Evolutionary conservation across 92 coral and sea anemone species (phyloP).

Genomic region (Palythoa heliodiscus): DNA sequence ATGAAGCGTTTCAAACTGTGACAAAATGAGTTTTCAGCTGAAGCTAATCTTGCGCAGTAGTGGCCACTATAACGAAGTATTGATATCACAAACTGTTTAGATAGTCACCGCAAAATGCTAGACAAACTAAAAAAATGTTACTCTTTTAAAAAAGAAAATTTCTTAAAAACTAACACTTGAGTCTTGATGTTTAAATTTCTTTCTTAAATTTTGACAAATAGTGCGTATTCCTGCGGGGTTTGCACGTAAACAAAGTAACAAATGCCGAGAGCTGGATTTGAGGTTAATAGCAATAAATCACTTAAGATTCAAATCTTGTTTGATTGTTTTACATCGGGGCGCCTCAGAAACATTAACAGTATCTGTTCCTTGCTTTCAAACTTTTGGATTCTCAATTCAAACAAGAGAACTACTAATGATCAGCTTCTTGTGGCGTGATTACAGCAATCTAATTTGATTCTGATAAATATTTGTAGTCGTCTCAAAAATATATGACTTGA

Average conservation of each 20-base stretch:
- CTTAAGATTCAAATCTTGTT: not conserved
- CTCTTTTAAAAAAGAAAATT: too few species aligned
- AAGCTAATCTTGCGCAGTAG: too few species aligned
- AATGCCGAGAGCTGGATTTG: not conserved
- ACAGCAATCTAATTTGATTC: not conserved
- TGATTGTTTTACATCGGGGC: not conserved
- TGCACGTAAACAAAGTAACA: not conserved
- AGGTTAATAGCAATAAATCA: not conserved
- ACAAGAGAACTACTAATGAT: not conserved
- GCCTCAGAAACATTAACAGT: not conserved
- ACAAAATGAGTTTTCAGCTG: too few species aligned
- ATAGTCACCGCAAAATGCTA: too few species aligned
- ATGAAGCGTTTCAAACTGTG: too few species aligned
- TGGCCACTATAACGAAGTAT: too few species aligned
- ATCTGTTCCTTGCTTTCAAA: not conserved
- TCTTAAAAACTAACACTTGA: too few species aligned
- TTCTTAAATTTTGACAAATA: too few species aligned
- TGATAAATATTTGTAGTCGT: not conserved
- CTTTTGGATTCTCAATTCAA: not conserved
- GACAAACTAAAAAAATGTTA: too few species aligned
- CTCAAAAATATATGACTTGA: too few species aligned
- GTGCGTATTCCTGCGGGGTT: not conserved
- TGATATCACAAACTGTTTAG: too few species aligned
- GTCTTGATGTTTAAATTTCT: too few species aligned
- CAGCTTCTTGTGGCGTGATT: not conserved